These are phyloP conservation scores for Zaprionus taronus DNA, from an alignment of 1,140 invertebrate genomes.

Conservation along the genomic window DNA sequence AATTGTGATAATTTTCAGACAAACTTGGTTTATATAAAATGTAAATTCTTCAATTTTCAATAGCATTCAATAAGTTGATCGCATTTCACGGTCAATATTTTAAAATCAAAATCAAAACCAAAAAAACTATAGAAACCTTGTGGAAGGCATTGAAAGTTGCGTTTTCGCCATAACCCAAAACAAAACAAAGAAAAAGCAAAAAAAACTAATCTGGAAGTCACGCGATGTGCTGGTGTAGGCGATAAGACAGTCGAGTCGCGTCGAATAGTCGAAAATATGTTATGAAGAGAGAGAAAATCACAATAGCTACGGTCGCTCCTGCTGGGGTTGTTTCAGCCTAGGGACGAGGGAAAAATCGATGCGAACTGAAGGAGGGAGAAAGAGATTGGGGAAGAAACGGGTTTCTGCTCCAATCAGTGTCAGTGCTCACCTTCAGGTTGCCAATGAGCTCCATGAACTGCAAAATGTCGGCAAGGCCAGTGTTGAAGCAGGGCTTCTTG, in stretches of 20 bases:
- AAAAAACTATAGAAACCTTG: constrained; percentile 34
- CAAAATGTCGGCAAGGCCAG: constrained; percentile 74
- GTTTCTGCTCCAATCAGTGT: constrained; percentile 23
- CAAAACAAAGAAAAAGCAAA: constrained; percentile 4
- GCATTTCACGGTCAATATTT: constrained; percentile 24
- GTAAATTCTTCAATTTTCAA: neutral
- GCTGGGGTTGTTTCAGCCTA: constrained; percentile 21
- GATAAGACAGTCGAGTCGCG: constrained; percentile 9
- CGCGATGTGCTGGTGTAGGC: constrained; percentile 36
- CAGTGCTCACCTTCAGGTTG: constrained; percentile 72
- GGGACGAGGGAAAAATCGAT: constrained; percentile 67
- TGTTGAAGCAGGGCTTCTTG: constrained; percentile 78
- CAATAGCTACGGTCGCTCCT: constrained; percentile 5
- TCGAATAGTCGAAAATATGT: neutral
- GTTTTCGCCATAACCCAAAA: constrained; percentile 13
- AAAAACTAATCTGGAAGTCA: constrained; percentile 46
- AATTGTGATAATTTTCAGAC: constrained; percentile 3
- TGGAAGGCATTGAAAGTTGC: constrained; percentile 19
- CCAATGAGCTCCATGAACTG: constrained; percentile 84
- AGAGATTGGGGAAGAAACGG: constrained; percentile 11
- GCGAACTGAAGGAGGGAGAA: constrained; percentile 15
- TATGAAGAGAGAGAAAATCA: constrained; percentile 24
- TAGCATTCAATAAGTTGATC: constrained; percentile 3
- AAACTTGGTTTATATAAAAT: constrained; percentile 3
- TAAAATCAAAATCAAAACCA: constrained; percentile 13